Base-by-base conservation (phyloP, 2,113 vertebrate species). In the Pleuronectes platessa region DNA sequence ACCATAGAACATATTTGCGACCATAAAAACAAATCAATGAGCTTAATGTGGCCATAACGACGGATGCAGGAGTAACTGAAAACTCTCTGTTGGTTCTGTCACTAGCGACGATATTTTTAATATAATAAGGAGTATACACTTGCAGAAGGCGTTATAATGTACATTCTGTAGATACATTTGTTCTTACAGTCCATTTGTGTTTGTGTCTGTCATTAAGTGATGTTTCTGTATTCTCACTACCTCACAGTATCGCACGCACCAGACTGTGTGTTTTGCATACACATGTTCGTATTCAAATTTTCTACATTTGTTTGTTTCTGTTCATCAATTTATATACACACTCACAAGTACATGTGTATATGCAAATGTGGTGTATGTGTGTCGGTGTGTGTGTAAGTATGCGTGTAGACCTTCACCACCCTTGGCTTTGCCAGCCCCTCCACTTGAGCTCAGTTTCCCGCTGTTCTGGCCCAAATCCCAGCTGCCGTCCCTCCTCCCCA, bases 391-490 rank as follows among this genome's bases (percentile, higher is more conserved):
- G 26, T 61, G 15, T 12, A 11, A 17, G 45, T 68, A 23, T 61
- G 15, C 21, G 27, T 49, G 65, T 65, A 56, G 69, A 82, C 64
- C 61, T 82, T 79, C 76, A 69, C 62, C 78, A 77, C 56, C 79
- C 76, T 70, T 61, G 68, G 35, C 24, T 71, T 63, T 78, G 60
- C 67, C 78, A 63, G 76, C 63, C 65, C 76, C 21, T 58, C 53
- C 26, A 61, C 61, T 77, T 73, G 49, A 62, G 64, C 61, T 83
- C 55, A 61, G 63, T 42, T 75, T 81, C 76, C 85, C 68, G 86
- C 85, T 81, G 76, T 73, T 86, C 78, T 88, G 86, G 88, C 82
- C 71, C 55, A 73, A 75, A 71, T 76, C 85, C 88, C 86, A 90
- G 83, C 85, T 84, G 82, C 74, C 7, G 8, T 35, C 72, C 55